Base-by-base conservation (phyloP, 2,113 vertebrate genomes). In the Etheostoma spectabile region DNA sequence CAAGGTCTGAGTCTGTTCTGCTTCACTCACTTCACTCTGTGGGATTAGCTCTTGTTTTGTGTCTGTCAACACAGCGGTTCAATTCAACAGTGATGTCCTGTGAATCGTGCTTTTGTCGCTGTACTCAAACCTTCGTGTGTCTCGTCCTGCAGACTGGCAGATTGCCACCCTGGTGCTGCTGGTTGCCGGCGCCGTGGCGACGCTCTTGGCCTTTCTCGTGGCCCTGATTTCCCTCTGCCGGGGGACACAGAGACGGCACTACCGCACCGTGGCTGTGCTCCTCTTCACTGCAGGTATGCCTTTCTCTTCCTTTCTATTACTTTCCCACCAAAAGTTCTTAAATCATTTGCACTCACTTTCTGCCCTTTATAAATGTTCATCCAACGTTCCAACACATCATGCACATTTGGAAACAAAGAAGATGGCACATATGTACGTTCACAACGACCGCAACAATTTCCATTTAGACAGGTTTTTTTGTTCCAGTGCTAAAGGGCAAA, bases 141-240 rank as follows among this genome's bases (percentile, higher is more conserved):
- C 59, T 73, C 48, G n/a, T 80, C 79, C 83, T 73, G 51, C 93
- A 96, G 96, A 96, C 85, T 96, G 96, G 96, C 96, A 96, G 93
- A 92, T 96, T 22, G 95, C 95, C 78, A 95, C 96, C 21, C 78
- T 96, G 86, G 94, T 96, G 89, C 88, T 96, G 82, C 89, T 96
- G 77, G 85, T 95, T 68, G 74, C 91, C 1, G 95, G 95, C 1
- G 95, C 95, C 0, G 90, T 89, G 1, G 85, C 93, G 5, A 95
- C 95, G 0, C 86, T 96, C 79, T 78, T 96, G 88, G 93, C 94
- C 8, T 96, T 96, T 64, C 75, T 96, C 49, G 87, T 95, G 73
- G 93, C 94, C 16, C 77, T 96, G 77, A 92, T 96, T 62, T 96
- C 95, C 13, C 89, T 96, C 30, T 96, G 96, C 92, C 85, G 88